Conservation (phyloP, 2,797 vertebrate genomes). For the Leptodactylus fallax region DNA sequence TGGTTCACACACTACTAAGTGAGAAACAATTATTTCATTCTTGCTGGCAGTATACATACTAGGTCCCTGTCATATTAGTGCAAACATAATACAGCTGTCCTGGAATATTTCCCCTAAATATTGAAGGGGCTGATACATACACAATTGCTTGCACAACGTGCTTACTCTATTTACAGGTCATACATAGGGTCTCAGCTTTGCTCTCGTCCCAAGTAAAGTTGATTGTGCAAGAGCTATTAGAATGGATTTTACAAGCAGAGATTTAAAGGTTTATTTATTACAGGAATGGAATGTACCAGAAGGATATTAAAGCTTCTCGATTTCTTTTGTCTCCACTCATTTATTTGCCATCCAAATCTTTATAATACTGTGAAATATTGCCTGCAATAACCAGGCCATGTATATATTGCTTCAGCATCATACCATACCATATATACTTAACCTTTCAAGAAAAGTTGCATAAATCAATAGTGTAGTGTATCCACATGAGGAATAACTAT, state of each 20-base stretch:
- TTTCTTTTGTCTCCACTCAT: slow-evolving; percentile 10
- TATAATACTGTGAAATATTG: slow-evolving; percentile 31
- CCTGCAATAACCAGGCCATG: neutral
- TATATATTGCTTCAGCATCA: neutral
- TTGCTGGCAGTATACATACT: too few species aligned
- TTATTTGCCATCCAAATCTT: neutral
- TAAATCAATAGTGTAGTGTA: too few species aligned
- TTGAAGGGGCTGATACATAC: too few species aligned
- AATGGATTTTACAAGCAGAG: slow-evolving; percentile 27
- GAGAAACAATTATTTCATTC: too few species aligned
- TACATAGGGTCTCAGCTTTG: neutral
- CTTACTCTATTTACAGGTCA: neutral
- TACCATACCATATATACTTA: too few species aligned
- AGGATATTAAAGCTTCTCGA: neutral
- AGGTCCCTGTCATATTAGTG: too few species aligned
- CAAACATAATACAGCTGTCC: too few species aligned
- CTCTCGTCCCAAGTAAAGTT: neutral
- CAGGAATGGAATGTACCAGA: slow-evolving; percentile 51
- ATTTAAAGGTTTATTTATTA: slow-evolving; percentile 43
- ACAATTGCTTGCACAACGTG: too few species aligned
- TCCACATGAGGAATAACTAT: too few species aligned
- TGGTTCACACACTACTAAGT: too few species aligned
- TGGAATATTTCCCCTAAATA: too few species aligned
- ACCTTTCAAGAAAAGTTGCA: too few species aligned
- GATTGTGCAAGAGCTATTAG: slow-evolving; percentile 52